Conservation (phyloP, 2,888 invertebrate genomes). For the Drosophila anomelani region DNA sequence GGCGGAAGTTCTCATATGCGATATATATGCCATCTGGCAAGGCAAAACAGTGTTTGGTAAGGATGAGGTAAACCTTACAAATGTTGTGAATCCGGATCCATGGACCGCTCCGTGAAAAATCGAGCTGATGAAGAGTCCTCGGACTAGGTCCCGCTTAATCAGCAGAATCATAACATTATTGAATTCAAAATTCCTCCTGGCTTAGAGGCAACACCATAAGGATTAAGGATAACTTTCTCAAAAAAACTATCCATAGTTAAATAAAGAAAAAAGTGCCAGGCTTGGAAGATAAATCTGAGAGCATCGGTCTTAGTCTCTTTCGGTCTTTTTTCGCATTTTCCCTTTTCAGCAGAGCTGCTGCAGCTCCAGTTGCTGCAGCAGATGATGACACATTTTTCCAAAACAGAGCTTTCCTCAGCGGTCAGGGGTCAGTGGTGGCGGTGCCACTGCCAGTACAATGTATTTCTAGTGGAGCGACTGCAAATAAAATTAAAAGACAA, state of each 20-base stretch:
- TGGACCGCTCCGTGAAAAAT: too few species aligned
- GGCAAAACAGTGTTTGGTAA: background rate
- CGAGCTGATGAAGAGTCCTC: too few species aligned
- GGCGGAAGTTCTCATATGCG: slow-evolving; percentile 25
- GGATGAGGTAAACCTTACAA: background rate
- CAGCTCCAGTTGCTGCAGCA: slow-evolving; percentile 7
- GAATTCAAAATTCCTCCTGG: too few species aligned
- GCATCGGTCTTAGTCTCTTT: slow-evolving; percentile 66
- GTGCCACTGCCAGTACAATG: slow-evolving; percentile 63
- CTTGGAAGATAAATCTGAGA: slow-evolving; percentile 57
- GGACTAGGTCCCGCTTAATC: too few species aligned
- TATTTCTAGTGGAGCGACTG: slow-evolving; percentile 77
- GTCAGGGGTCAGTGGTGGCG: slow-evolving; percentile 44
- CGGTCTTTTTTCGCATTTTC: slow-evolving; percentile 59
- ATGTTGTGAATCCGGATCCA: background rate
- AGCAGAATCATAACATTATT: too few species aligned
- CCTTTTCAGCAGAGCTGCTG: slow-evolving; percentile 62
- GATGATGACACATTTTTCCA: slow-evolving; percentile 64
- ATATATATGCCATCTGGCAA: slow-evolving; percentile 13
- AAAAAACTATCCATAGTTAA: background rate
- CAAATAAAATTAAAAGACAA: slow-evolving; percentile 76
- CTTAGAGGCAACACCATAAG: too few species aligned
- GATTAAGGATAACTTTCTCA: background rate
- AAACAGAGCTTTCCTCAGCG: slow-evolving; percentile 34
- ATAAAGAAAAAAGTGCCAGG: background rate